Evolutionary conservation across 2,888 invertebrate genomes (phyloP).

Genomic region (Ochropleura plecta): DNA sequence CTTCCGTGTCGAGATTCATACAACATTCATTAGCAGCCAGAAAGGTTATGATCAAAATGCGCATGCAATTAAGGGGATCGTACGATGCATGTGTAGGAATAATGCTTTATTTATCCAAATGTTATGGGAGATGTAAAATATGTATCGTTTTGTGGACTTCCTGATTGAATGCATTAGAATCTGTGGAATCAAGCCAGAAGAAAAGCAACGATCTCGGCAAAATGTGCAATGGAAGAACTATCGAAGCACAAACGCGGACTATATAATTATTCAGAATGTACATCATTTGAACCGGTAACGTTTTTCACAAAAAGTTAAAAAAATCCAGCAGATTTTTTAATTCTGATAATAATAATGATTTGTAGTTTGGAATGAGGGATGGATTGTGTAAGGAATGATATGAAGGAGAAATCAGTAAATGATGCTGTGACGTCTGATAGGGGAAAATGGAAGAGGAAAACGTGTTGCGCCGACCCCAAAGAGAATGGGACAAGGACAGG

Average conservation of each 20-base stretch:
- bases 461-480: too few species aligned
- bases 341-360: too few species aligned
- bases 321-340: neutral
- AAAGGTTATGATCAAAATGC: slow-evolving; percentile 47
- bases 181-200: neutral
- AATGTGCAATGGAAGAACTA: neutral
- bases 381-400: too few species aligned
- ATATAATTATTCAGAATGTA: neutral
- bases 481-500: too few species aligned
- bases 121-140: too few species aligned
- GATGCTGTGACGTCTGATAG: too few species aligned
- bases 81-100: slow-evolving; percentile 4
- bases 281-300: neutral
- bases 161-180: neutral
- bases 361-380: too few species aligned
- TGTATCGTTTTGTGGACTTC: neutral
- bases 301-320: neutral
- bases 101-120: neutral
- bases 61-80: slow-evolving; percentile 40
- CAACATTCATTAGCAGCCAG: slow-evolving; percentile 54
- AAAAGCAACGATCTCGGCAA: neutral
- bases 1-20: slow-evolving; percentile 47
- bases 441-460: too few species aligned
- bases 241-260: neutral
- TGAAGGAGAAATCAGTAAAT: too few species aligned